Conservation (phyloP, 2,797 vertebrate species). For the Rhyacichthys aspro region DNA sequence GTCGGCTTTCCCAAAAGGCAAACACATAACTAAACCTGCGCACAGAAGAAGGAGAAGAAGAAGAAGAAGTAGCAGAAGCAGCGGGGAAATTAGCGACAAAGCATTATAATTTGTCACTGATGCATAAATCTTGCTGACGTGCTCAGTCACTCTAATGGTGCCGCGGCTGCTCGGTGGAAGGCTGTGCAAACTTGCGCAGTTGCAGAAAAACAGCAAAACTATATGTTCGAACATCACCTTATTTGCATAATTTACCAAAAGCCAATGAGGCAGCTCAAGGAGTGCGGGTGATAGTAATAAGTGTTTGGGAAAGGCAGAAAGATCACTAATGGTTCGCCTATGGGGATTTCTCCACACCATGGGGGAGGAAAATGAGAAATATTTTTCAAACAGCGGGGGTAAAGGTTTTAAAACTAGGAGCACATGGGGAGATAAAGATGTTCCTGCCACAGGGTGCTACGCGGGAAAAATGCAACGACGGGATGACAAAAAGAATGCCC, state of each 20-base stretch:
- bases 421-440: constrained; percentile 99
- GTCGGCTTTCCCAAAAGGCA: constrained; percentile 80
- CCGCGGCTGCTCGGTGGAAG: constrained; percentile 90
- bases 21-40: constrained; percentile 82
- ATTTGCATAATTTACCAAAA: constrained; percentile 99
- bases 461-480: constrained; percentile 88
- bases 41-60: constrained; percentile 61
- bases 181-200: constrained; percentile 99
- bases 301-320: constrained; percentile 99
- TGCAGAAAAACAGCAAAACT: constrained; percentile 94
- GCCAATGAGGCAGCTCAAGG: constrained; percentile 99
- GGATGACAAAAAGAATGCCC: constrained; percentile 83
- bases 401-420: constrained; percentile 99
- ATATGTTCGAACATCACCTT: constrained; percentile 98
- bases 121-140: constrained; percentile 99
- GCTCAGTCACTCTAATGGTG: constrained; percentile 98
- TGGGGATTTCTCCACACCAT: constrained; percentile 99
- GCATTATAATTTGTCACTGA: constrained; percentile 99
- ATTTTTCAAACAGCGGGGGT: constrained; percentile 99
- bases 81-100: constrained; percentile 78
- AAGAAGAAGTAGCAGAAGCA: constrained; percentile 68
- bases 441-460: constrained; percentile 98
- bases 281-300: constrained; percentile 99
- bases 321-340: constrained; percentile 99
- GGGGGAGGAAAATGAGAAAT: constrained; percentile 99